These are phyloP conservation scores for Ceyx cyanopectus DNA, from an alignment of 2,113 vertebrate genomes.

Conservation along the genomic window DNA sequence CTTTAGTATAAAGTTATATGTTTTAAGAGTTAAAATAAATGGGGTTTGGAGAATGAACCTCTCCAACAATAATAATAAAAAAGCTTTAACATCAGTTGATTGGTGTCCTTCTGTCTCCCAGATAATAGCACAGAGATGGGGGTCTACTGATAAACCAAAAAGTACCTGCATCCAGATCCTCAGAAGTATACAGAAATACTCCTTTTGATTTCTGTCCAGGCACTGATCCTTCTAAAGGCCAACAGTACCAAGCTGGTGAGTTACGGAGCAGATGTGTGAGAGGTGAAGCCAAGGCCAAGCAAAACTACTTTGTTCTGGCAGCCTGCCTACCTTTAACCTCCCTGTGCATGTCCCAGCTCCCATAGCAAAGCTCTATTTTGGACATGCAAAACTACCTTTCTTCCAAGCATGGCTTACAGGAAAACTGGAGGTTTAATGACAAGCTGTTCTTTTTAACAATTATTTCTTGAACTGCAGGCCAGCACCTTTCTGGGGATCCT, in stretches of 20 bases:
- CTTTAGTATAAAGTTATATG: not conserved
- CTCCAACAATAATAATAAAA: not conserved
- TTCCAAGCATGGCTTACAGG: not conserved
- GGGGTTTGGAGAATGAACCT: not conserved
- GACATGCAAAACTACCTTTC: not conserved
- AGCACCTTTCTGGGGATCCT: not conserved
- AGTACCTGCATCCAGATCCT: not conserved
- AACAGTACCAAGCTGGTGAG: not conserved
- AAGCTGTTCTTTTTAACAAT: not conserved
- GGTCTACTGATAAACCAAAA: not conserved
- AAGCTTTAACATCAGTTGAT: not conserved
- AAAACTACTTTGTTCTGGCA: not conserved
- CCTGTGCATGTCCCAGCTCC: not conserved
- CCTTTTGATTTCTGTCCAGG: not conserved
- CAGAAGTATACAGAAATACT: not conserved
- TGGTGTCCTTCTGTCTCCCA: not conserved
- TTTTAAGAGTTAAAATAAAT: not conserved
- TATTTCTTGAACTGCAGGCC: not conserved
- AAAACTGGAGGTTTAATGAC: not conserved
- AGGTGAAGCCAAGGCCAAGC: not conserved
- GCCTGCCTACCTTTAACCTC: not conserved
- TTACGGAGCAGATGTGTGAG: not conserved
- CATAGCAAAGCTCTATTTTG: not conserved
- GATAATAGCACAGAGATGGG: not conserved
- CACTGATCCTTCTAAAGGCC: not conserved